phyloP scores from a whole-genome alignment of 2,113 vertebrate species.

The Gnathonemus longibarbis region DNA sequence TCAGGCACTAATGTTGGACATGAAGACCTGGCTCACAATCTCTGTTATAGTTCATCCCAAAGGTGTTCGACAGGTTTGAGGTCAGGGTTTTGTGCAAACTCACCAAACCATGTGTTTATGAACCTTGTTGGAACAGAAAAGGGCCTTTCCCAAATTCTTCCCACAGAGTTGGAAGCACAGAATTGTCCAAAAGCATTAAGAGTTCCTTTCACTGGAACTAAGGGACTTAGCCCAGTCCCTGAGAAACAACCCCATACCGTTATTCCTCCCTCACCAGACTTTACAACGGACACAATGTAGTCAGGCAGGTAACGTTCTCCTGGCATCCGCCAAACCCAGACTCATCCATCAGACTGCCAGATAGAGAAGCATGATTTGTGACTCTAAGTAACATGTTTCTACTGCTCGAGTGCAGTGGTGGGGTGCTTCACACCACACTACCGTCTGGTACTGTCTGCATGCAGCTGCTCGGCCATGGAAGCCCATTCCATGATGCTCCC shows the following conservation, averaged over 20 bases:
- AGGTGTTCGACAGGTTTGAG: neutral
- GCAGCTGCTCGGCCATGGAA: neutral
- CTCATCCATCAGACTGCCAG: neutral
- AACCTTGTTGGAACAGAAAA: neutral
- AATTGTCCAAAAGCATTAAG: neutral
- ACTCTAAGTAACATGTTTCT: neutral
- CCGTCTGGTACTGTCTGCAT: neutral
- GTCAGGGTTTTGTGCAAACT: neutral
- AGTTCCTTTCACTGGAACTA: neutral
- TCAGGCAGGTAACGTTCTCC: neutral
- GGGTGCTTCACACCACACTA: neutral
- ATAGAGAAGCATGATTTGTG: neutral
- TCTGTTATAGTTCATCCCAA: neutral
- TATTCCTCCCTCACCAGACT: too few species aligned
- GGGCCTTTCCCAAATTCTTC: neutral
- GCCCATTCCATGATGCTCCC: neutral
- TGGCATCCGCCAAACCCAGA: neutral
- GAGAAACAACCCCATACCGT: neutral
- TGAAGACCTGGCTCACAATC: neutral
- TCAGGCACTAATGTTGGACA: neutral
- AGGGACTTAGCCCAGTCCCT: neutral
- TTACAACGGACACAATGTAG: neutral
- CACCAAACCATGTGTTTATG: neutral
- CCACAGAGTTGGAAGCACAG: neutral
- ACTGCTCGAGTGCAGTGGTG: neutral